Base-by-base conservation (phyloP, 2,888 invertebrate genomes). In the Phytoseiulus persimilis region DNA sequence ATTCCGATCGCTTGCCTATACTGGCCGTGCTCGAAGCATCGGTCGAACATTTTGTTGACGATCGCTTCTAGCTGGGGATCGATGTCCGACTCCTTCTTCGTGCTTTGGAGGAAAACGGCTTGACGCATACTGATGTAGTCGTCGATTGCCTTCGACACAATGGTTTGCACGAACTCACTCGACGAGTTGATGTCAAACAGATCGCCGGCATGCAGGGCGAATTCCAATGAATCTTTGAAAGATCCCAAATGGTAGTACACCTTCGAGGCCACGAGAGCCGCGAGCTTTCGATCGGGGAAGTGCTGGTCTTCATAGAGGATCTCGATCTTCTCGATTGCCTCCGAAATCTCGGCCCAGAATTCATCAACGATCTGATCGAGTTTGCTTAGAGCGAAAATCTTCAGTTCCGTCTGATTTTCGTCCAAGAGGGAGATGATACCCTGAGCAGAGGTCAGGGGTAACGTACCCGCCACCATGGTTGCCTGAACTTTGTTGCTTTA, bases 281-380 rank as follows among this genome's bases (percentile, higher is more conserved):
- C 99, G 90, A 98, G 93, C 92, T 98, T 96, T 92, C 97, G 96
- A 92, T 98, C 96, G 91, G 93, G 92, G 93, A 99, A 96, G 83
- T 94, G 94, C 92, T 96, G 95, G 92, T 98, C 97, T 93, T 99
- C 99, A 92, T 98, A 97, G 45, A 99, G 94, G 92, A 97, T 96
- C 94, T 99, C 99, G 92, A 99, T 98, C 94, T 98, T 98, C 92
- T 96, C 96, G 92, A 99, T 97, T 28, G 98, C 96, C 93, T 99
- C 98, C 0, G 98, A 98, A 92, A 99, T 98, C 94, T 99, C 98
- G 14, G 98, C 97, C 98, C 98, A 99, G 94, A 99, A 99, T 93
- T 97, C 96, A 93, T 98, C 97, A 0, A 98, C 98, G 92, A 99
- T 96, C 92, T 95, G 95, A 93, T 98, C 96, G 92, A 99, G 94